Conservation (phyloP, 37 sponge, comb jelly and placozoan species). For the Aplysina aerophoba region DNA sequence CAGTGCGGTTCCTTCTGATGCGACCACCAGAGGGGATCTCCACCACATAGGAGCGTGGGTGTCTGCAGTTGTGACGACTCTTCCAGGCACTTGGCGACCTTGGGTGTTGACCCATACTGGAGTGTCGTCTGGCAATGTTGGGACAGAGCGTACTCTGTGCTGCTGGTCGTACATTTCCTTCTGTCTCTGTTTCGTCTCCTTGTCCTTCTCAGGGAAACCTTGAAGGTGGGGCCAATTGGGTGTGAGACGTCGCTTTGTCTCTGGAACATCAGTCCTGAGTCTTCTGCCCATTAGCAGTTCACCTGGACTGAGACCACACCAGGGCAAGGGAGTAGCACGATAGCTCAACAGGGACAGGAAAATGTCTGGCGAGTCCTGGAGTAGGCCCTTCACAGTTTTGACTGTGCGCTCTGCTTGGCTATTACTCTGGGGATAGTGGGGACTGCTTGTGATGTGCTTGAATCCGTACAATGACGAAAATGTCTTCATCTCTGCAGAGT, state of each 20-base stretch:
- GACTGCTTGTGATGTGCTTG: slow-evolving; percentile 51
- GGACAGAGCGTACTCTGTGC: not conserved
- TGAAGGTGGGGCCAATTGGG: slow-evolving; percentile 22
- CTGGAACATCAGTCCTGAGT: slow-evolving; percentile 17
- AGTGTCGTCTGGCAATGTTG: not conserved
- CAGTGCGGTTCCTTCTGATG: slow-evolving; percentile 1
- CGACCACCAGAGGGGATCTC: not conserved
- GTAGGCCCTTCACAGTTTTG: slow-evolving; percentile 24
- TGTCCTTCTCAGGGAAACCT: slow-evolving; percentile 9
- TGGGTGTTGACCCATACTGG: slow-evolving; percentile 15
- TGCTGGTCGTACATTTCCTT: not conserved
- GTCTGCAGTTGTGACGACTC: not conserved
- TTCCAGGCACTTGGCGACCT: slow-evolving; percentile 22
- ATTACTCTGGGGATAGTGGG: slow-evolving; percentile 37
- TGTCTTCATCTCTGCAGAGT: slow-evolving; percentile 22
- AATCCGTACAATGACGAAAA: slow-evolving; percentile 60
- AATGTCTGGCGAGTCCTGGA: not conserved
- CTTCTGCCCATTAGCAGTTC: slow-evolving; percentile 22
- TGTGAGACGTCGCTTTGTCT: too few species aligned
- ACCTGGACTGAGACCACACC: slow-evolving; percentile 30
- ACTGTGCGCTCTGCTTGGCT: slow-evolving; percentile 32
- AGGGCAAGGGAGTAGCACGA: slow-evolving; percentile 30
- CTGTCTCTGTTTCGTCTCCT: not conserved
- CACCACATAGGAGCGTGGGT: slow-evolving; percentile 29
- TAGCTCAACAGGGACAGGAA: slow-evolving; percentile 12